Conservation (phyloP, 2,113 vertebrate genomes). For the Siphamia tubifer region DNA sequence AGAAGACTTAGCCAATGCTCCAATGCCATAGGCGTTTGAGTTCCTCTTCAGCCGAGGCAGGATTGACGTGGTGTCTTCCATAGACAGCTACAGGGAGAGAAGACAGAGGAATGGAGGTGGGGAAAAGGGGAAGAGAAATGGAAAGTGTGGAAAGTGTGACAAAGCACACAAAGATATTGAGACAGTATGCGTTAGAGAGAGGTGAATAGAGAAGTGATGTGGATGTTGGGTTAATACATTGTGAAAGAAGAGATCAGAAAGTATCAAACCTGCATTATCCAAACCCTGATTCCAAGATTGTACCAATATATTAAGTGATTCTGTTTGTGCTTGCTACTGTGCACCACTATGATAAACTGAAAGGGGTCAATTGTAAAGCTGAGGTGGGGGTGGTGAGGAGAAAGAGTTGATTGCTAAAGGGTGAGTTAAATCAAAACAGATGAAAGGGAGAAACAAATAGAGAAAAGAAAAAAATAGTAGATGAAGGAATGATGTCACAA, state of each 20-base stretch:
- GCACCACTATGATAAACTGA: conserved; percentile 42
- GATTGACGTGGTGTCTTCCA: conserved; percentile 99
- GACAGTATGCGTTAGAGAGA: conserved; percentile 63
- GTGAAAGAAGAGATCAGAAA: not conserved
- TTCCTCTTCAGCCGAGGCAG: conserved; percentile 97
- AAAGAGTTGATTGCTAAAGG: conserved; percentile 40
- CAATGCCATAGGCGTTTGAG: conserved; percentile 96
- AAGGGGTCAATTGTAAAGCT: conserved; percentile 39
- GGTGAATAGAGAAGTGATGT: conserved; percentile 71
- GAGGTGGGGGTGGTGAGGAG: conserved; percentile 1
- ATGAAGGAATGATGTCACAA: conserved; percentile 77
- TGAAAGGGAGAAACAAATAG: conserved; percentile 17
- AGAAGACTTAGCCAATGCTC: conserved; percentile 98
- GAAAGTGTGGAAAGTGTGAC: conserved; percentile 63
- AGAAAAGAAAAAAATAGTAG: conserved; percentile 36
- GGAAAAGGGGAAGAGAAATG: conserved; percentile 39
- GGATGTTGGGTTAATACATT: conserved; percentile 74
- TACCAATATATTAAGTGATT: conserved; percentile 1
- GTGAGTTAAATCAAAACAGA: conserved; percentile 60
- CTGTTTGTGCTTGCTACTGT: conserved; percentile 54
- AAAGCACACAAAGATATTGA: conserved; percentile 58
- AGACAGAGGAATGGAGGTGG: conserved; percentile 63
- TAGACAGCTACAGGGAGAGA: conserved; percentile 88
- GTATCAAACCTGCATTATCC: conserved; percentile 30
- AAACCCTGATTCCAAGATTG: conserved; percentile 27